Evolutionary conservation across 2,113 vertebrate genomes (phyloP).

Genomic region (Rhinopomastus cyanomelas): DNA sequence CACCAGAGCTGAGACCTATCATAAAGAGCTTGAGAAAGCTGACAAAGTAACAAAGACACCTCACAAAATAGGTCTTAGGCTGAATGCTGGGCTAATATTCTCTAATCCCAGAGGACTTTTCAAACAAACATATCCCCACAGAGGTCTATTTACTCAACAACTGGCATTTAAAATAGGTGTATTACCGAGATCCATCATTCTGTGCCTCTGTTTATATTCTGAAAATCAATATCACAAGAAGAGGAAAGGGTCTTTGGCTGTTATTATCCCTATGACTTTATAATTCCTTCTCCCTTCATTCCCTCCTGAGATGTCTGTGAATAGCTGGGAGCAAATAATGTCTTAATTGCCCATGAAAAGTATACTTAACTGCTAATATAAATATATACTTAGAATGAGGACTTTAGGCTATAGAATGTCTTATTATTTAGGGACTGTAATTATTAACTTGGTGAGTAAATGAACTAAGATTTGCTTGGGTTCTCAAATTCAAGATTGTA

Average conservation of each 20-base stretch:
- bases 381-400: slow-evolving; percentile 29
- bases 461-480: background rate
- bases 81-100: slow-evolving; percentile 66
- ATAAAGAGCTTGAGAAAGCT: slow-evolving; percentile 72
- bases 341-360: slow-evolving; percentile 60
- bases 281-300: background rate
- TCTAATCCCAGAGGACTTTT: slow-evolving; percentile 68
- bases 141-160: slow-evolving; percentile 66
- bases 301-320: slow-evolving; percentile 20
- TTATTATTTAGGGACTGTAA: slow-evolving; percentile 9
- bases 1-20: slow-evolving; percentile 53
- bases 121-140: slow-evolving; percentile 66
- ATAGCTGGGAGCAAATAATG: slow-evolving; percentile 29
- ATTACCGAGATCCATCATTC: slow-evolving; percentile 43
- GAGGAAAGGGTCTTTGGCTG: slow-evolving; percentile 5
- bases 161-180: slow-evolving; percentile 56
- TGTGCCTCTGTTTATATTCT: slow-evolving; percentile 50
- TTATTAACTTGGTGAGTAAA: slow-evolving; percentile 38
- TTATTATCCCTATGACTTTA: slow-evolving; percentile 19
- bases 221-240: slow-evolving; percentile 59
- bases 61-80: slow-evolving; percentile 55
- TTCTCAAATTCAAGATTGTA: background rate
- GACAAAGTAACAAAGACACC: slow-evolving; percentile 68
- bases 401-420: background rate
- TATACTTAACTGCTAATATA: slow-evolving; percentile 47